A percentile compares a stretch with the other conserved stretches of the same genome.
Evolutionary conservation across 2,113 vertebrate species (phyloP).

Genomic region (Ailurus styani): DNA sequence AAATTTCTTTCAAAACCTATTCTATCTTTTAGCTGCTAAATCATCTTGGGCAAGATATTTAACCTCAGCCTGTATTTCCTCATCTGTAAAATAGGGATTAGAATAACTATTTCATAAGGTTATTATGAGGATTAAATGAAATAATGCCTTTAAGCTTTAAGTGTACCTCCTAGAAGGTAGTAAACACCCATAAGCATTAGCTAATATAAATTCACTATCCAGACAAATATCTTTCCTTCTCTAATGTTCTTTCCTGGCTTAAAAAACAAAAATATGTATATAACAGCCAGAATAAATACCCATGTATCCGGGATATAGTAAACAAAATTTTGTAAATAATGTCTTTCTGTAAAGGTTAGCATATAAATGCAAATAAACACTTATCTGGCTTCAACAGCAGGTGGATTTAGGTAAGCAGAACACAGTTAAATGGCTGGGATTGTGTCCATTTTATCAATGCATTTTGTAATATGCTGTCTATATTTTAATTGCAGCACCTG

Average conservation of each 20-base stretch:
- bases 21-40: background rate
- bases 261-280: background rate
- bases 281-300: background rate
- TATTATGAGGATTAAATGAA: background rate
- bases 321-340: conserved; percentile 46
- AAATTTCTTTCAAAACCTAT: background rate
- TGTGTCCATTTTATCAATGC: conserved; percentile 41
- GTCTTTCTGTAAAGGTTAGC: conserved; percentile 27
- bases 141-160: background rate
- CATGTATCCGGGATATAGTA: background rate
- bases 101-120: background rate
- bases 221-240: background rate
- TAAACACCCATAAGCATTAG: background rate
- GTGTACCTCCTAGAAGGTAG: background rate
- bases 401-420: conserved; percentile 47
- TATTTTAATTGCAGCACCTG: conserved; percentile 65
- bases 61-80: background rate
- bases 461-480: conserved; percentile 35
- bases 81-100: background rate
- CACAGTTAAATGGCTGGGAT: conserved; percentile 37
- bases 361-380: conserved; percentile 53
- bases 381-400: conserved; percentile 59
- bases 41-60: background rate
- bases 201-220: background rate
- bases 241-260: background rate